Evolutionary conservation across 1,140 invertebrate genomes (phyloP).

Genomic region (Pantala flavescens): DNA sequence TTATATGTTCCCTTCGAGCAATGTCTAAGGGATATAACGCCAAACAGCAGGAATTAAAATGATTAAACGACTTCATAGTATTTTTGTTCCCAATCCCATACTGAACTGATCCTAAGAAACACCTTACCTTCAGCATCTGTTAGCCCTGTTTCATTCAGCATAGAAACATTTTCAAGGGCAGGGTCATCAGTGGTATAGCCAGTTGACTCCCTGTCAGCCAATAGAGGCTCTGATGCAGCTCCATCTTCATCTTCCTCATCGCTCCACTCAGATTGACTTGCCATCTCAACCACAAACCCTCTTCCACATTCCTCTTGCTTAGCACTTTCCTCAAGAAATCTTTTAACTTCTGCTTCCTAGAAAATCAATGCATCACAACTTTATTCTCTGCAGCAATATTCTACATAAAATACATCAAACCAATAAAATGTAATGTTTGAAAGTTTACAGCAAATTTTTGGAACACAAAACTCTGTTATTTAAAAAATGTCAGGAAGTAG

Average conservation of each 20-base stretch:
- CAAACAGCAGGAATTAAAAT: no score
- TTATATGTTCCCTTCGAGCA: no score
- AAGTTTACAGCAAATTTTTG: no score
- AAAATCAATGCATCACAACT: neutral
- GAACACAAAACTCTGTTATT: no score
- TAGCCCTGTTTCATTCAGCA: constrained; percentile 72
- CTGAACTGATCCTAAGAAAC: no score
- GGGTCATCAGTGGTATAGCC: constrained; percentile 75
- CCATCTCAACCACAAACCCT: neutral
- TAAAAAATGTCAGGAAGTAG: no score
- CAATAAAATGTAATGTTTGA: no score
- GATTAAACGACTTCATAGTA: no score
- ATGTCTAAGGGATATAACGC: no score
- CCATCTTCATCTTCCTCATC: constrained; percentile 45
- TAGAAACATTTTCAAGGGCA: constrained; percentile 67
- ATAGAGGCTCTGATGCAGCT: constrained; percentile 44
- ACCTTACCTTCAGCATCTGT: constrained; percentile 67
- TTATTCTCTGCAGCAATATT: no score
- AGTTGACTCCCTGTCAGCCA: constrained; percentile 52
- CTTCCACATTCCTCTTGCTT: neutral
- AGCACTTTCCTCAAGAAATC: constrained; percentile 36
- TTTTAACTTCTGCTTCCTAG: constrained; percentile 43
- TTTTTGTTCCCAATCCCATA: no score
- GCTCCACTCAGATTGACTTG: constrained; percentile 69
- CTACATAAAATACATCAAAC: no score